Percentiles rank a stretch among this genome's conserved stretches.
Evolutionary conservation across 2,113 vertebrate genomes (phyloP).

Genomic region (Mastomys natalensis): DNA sequence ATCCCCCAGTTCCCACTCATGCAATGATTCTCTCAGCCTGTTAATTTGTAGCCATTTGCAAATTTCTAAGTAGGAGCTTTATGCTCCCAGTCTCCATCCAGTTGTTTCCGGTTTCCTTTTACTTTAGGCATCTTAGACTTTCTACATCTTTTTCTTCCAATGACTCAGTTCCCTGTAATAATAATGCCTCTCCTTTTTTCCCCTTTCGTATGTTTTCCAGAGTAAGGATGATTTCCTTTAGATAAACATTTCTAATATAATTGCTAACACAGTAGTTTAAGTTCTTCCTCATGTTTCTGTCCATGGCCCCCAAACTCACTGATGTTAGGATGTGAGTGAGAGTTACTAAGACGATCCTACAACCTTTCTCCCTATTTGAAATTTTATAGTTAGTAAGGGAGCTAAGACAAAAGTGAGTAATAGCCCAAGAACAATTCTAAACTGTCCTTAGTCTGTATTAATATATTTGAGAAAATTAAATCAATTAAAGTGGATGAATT

Average conservation of each 20-base stretch:
- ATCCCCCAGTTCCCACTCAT: not conserved
- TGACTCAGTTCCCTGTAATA: not conserved
- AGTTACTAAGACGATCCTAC: not conserved
- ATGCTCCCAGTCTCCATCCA: accelerated
- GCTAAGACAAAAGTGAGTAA: not conserved
- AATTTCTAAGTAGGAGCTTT: not conserved
- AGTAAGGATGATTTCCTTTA: not conserved
- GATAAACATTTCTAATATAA: not conserved
- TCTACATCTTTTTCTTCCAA: not conserved
- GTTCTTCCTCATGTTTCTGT: not conserved
- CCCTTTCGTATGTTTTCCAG: too few relatives aligned
- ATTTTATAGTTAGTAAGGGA: not conserved
- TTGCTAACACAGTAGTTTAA: not conserved
- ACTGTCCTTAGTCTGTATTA: too few relatives aligned
- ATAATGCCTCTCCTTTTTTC: not conserved
- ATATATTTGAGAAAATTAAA: not conserved
- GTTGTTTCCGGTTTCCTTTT: not conserved
- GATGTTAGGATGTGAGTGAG: not conserved
- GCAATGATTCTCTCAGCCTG: not conserved
- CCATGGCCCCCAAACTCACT: not conserved
- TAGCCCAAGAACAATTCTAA: not conserved
- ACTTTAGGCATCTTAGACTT: not conserved
- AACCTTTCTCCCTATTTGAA: not conserved
- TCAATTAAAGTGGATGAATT: not conserved
- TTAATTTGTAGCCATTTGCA: not conserved